Conservation (phyloP, 2,888 invertebrate species). For the Zelleria hepariella region DNA sequence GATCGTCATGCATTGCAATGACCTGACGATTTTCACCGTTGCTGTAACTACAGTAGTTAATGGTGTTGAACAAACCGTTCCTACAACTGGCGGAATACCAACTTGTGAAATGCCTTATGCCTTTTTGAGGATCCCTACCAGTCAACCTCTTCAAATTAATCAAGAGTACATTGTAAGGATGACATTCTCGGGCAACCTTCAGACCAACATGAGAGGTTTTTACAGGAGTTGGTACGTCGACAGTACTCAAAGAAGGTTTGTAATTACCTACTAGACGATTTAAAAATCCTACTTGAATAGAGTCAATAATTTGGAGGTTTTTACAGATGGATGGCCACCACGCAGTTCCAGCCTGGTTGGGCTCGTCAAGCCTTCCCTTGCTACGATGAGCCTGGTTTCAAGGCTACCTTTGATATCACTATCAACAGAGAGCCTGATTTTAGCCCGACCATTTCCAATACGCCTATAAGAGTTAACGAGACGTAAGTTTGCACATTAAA, state of each 20-base stretch:
- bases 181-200: conserved; percentile 77
- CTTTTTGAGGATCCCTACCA: conserved; percentile 38
- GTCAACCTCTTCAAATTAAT: conserved; percentile 16
- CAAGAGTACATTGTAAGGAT: conserved; percentile 74
- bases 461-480: conserved; percentile 62
- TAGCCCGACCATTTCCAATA: conserved; percentile 74
- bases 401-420: conserved; percentile 81
- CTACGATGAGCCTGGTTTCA: conserved; percentile 88
- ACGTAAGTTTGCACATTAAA: conserved; percentile 25
- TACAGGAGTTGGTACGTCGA: conserved; percentile 83
- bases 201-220: conserved; percentile 82
- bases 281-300: neutral
- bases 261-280: conserved; percentile 11
- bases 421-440: conserved; percentile 71
- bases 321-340: conserved; percentile 81
- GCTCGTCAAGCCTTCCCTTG: conserved; percentile 89
- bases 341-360: conserved; percentile 85
- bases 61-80: conserved; percentile 17
- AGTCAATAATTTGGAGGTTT: neutral
- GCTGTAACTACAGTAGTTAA: conserved; percentile 48
- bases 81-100: conserved; percentile 21
- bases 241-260: conserved; percentile 73
- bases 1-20: conserved; percentile 53
- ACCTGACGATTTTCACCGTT: conserved; percentile 42
- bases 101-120: conserved; percentile 34